Evolutionary conservation across 2,888 invertebrate species (phyloP).

Genomic region (Conchocele bisecta): DNA sequence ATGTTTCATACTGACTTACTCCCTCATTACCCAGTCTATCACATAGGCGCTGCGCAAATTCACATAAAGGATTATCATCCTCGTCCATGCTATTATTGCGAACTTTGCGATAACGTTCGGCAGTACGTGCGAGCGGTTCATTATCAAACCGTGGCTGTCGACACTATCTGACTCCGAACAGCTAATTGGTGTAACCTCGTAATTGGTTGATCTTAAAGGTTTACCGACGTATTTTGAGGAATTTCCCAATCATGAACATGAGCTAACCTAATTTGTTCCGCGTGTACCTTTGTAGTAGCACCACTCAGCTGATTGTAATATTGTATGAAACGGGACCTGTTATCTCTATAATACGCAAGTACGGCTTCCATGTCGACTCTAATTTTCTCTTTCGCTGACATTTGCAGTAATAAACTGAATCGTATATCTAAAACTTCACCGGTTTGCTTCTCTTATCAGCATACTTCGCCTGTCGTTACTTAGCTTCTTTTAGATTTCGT

Average conservation of each 20-base stretch:
- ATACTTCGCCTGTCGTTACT: constrained; percentile 42
- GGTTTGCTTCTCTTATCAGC: constrained; percentile 37
- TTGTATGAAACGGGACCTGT: constrained; percentile 23
- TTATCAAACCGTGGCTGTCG: too few species aligned
- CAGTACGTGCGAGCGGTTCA: too few species aligned
- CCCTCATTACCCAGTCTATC: too few species aligned
- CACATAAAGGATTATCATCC: constrained; percentile 36
- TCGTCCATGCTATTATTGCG: constrained; percentile 21
- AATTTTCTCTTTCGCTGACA: constrained; percentile 32
- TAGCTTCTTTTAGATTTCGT: constrained; percentile 31
- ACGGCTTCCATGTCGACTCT: constrained; percentile 46
- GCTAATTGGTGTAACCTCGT: constrained; percentile 5
- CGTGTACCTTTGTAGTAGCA: constrained; percentile 17
- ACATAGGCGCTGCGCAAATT: constrained; percentile 11
- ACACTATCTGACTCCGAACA: neutral
- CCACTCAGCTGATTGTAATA: constrained; percentile 35
- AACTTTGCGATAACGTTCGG: too few species aligned
- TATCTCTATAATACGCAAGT: constrained; percentile 46
- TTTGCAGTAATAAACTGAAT: constrained; percentile 46
- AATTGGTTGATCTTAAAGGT: constrained; percentile 3
- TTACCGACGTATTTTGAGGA: neutral
- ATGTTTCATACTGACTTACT: too few species aligned
- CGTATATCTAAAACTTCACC: constrained; percentile 35
- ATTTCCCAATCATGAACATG: constrained; percentile 24
- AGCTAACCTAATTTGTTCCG: constrained; percentile 21